Evolutionary conservation across 2,797 vertebrate genomes (phyloP).

Genomic region (Ctenosaura bakeri): DNA sequence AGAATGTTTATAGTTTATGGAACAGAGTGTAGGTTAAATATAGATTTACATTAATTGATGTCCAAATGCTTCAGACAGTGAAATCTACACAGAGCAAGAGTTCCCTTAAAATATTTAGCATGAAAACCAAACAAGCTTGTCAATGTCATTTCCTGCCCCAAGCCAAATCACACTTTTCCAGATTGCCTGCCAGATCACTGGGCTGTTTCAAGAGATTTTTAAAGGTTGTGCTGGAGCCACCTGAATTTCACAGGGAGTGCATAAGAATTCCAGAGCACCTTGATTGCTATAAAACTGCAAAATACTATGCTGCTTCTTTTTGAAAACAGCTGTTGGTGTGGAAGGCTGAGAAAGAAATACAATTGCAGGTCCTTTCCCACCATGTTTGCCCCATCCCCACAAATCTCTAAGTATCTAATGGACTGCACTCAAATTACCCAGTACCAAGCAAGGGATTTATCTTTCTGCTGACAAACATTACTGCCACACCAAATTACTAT

Average conservation of each 20-base stretch:
- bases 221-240: not conserved
- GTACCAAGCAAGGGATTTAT: not conserved
- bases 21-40: not conserved
- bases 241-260: not conserved
- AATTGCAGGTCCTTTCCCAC: not conserved
- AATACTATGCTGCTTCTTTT: not conserved
- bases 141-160: not conserved
- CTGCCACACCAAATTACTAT: not conserved
- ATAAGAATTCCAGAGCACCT: not conserved
- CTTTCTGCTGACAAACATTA: too few species aligned
- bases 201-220: not conserved
- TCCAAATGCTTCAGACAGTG: not conserved
- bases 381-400: not conserved
- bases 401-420: not conserved
- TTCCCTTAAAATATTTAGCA: constrained; percentile 16
- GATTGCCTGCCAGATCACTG: not conserved
- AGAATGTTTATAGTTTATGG: not conserved
- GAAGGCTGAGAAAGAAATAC: not conserved
- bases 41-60: constrained; percentile 10
- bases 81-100: not conserved
- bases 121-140: not conserved
- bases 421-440: not conserved
- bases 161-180: rapidly evolving
- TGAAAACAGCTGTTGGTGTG: not conserved
- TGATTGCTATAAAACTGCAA: not conserved